Base-by-base conservation (phyloP, 2,888 invertebrate species). In the Plebejus argus region DNA sequence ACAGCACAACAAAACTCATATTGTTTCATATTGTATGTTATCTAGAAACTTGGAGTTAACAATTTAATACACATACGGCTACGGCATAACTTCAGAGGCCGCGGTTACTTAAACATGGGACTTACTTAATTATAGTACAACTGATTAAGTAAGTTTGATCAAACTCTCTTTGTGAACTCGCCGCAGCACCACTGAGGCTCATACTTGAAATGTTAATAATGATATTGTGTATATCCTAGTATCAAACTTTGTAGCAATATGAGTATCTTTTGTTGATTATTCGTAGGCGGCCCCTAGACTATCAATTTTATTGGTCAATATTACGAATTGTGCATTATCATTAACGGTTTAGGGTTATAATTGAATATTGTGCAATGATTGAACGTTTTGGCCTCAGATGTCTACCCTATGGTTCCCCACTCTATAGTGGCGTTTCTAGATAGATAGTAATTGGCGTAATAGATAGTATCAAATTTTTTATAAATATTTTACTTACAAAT, bases 101-200 rank as follows among this genome's bases (percentile, higher is more conserved):
- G 83, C 79, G 83, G 83, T 82, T 81, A 82, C 83, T 82, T 81
- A 80, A 82, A 83, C 83, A 84, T 79, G 80, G 82, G 84, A 83
- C 83, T 82, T 83, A 82, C 83, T 84, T 87, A 86, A 87, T 87
- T 86, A 87, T 84, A 86, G 84, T 85, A 84, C 84, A 85, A 84
- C 85, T 86, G 85, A 88, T 86, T 88, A 87, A 83, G 82, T 81
- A 86, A 86, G 84, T 87, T 86, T 85, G 82, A 84, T 83, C 83
- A 82, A 88, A 88, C 87, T 88, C 88, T 84, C 84, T 83, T 84
- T 79, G 76, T 78, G 77, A 78, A 78, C 23, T 28, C 76, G 53
- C 79, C 79, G 49, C 79, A 82, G 78, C 76, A 78, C 84, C 83
- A 78, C 81, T 79, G 84, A 82, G 85, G 83, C 74, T 80, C 80